Evolutionary conservation across 2,113 vertebrate species (phyloP).

Genomic region (Xiphophorus hellerii): DNA sequence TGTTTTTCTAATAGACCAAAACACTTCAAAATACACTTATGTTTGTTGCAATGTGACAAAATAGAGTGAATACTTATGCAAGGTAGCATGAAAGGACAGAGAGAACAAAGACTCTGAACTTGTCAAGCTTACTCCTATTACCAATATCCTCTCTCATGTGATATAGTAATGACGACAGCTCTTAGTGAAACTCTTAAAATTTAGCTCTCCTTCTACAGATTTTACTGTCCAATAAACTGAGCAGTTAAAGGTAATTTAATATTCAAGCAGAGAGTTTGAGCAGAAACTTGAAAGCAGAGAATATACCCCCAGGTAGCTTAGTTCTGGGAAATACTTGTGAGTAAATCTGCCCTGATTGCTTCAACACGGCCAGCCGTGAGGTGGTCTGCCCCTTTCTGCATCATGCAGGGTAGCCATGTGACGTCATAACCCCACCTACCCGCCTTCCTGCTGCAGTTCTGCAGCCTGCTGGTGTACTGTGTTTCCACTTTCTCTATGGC

Average conservation of each 20-base stretch:
- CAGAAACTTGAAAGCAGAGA: slow-evolving; percentile 50
- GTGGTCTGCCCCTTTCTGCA: slow-evolving; percentile 65
- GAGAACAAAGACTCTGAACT: slow-evolving; percentile 6
- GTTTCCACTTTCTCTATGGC: slow-evolving; percentile 42
- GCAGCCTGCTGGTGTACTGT: slow-evolving; percentile 39
- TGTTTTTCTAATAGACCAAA: not conserved
- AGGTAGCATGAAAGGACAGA: not conserved
- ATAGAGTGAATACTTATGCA: not conserved
- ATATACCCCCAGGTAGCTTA: slow-evolving; percentile 35
- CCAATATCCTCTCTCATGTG: slow-evolving; percentile 18
- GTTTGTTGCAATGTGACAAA: not conserved
- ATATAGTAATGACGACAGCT: slow-evolving; percentile 39
- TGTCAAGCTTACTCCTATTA: slow-evolving; percentile 22
- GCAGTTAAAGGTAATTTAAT: slow-evolving; percentile 49
- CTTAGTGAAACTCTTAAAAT: slow-evolving; percentile 27
- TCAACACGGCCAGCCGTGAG: slow-evolving; percentile 43
- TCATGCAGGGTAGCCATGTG: slow-evolving; percentile 51
- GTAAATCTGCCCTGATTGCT: slow-evolving; percentile 60
- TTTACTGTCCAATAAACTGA: slow-evolving; percentile 59
- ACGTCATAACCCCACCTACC: slow-evolving; percentile 47
- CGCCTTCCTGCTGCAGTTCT: slow-evolving; percentile 7
- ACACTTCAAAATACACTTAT: not conserved
- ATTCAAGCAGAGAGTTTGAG: slow-evolving; percentile 40
- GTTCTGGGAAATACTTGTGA: slow-evolving; percentile 63
- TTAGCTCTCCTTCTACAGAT: slow-evolving; percentile 15